Evolutionary conservation across 2,113 vertebrate species (phyloP).

Genomic region (Leptobrachium leishanense): DNA sequence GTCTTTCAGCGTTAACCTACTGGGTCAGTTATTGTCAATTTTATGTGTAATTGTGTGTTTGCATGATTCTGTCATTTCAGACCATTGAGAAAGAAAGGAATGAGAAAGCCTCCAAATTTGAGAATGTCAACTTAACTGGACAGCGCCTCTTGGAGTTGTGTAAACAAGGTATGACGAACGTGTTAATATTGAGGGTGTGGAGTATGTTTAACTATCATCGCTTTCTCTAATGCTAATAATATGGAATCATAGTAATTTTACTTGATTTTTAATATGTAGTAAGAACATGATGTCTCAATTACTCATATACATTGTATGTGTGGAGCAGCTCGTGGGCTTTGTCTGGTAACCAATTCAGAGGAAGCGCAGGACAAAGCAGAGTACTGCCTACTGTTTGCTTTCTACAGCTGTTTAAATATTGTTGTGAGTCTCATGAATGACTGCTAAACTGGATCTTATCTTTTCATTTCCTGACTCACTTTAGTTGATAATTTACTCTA

Average conservation of each 20-base stretch:
- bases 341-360: background rate
- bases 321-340: background rate
- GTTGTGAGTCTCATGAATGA: constrained; percentile 6
- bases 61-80: constrained; percentile 59
- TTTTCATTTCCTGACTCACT: constrained; percentile 20
- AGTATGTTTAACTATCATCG: no score
- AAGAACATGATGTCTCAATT: background rate
- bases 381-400: constrained; percentile 9
- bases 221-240: no score
- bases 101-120: constrained; percentile 67
- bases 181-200: background rate
- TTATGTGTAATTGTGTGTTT: background rate
- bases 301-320: background rate
- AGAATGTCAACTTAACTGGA: constrained; percentile 70
- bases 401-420: constrained; percentile 24
- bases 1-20: no score
- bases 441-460: background rate
- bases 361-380: background rate
- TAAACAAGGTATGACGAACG: constrained; percentile 76
- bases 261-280: background rate
- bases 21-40: no score
- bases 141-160: constrained; percentile 76
- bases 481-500: background rate
- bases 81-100: constrained; percentile 71
- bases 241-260: background rate